These are phyloP conservation scores for Mormyrus proboscirostris DNA, from an alignment of 2,797 vertebrate species.

Conservation along the genomic window DNA sequence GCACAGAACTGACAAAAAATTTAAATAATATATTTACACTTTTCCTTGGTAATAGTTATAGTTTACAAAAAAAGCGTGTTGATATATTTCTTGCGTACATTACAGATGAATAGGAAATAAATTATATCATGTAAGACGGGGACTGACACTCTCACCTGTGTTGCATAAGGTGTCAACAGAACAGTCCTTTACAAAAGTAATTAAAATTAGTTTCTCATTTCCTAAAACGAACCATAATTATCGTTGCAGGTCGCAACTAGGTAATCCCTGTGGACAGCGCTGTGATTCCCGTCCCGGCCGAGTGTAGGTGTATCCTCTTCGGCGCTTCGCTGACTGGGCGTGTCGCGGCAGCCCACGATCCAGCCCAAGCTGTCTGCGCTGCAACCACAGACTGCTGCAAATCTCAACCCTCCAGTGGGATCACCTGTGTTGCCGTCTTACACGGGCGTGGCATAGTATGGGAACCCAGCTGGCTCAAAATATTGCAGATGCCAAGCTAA, in stretches of 20 bases:
- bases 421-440: background rate
- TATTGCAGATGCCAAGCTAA: background rate
- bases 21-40: background rate
- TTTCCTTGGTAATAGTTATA: background rate
- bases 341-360: background rate
- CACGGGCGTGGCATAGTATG: background rate
- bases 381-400: background rate
- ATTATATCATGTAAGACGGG: background rate
- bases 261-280: background rate
- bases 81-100: background rate
- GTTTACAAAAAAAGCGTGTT: background rate
- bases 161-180: background rate
- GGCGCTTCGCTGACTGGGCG: background rate
- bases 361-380: background rate
- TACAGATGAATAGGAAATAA: background rate
- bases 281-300: background rate
- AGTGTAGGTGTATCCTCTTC: background rate
- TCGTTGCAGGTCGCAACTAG: background rate
- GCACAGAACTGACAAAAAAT: background rate
- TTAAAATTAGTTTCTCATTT: background rate
- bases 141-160: conserved; percentile 7
- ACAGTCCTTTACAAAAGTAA: background rate
- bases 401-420: background rate
- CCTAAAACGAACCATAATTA: background rate
- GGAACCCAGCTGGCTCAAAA: background rate